Conservation (phyloP, 2,888 invertebrate genomes). For the Nomada ferruginata region DNA sequence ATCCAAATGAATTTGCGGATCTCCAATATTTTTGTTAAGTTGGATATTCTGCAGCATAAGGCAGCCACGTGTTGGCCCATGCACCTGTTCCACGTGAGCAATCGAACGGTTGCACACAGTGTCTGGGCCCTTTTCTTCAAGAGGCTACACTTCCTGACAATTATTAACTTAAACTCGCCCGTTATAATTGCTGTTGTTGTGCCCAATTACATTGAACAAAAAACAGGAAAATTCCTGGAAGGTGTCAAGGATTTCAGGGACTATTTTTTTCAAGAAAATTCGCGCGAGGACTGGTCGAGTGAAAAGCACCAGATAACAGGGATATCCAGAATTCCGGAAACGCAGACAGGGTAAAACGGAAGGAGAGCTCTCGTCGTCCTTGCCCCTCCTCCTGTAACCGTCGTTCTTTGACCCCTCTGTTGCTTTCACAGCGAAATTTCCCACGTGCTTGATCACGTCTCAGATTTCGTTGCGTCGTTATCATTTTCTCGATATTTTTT, state of each 20-base stretch:
- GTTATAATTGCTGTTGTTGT: too few relatives aligned
- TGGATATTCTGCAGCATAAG: too few relatives aligned
- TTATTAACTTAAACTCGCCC: too few relatives aligned
- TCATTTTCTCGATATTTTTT: conserved; percentile 35
- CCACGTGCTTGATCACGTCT: conserved; percentile 67
- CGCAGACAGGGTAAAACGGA: conserved; percentile 34
- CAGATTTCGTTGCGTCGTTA: conserved; percentile 53
- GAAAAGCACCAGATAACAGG: conserved; percentile 57
- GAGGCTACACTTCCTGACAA: too few relatives aligned
- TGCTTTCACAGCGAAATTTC: conserved; percentile 63
- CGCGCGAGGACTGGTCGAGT: conserved; percentile 7
- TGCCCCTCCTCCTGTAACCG: conserved; percentile 8
- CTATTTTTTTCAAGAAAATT: conserved; percentile 4
- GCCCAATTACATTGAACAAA: too few relatives aligned
- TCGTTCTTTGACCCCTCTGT: conserved; percentile 54
- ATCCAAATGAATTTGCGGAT: too few relatives aligned
- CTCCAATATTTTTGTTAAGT: too few relatives aligned
- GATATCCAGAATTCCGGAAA: conserved; percentile 61
- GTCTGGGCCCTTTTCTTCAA: too few relatives aligned
- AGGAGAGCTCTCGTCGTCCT: conserved; percentile 9
- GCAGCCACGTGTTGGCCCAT: too few relatives aligned
- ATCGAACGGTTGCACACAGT: too few relatives aligned
- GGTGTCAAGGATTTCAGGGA: background rate
- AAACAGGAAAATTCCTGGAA: background rate
- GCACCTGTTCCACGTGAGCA: too few relatives aligned